Evolutionary conservation across 2,797 vertebrate species (phyloP), one percentile per base, ranked within the genome.

Genomic region (Gymnocypris eckloni): DNA sequence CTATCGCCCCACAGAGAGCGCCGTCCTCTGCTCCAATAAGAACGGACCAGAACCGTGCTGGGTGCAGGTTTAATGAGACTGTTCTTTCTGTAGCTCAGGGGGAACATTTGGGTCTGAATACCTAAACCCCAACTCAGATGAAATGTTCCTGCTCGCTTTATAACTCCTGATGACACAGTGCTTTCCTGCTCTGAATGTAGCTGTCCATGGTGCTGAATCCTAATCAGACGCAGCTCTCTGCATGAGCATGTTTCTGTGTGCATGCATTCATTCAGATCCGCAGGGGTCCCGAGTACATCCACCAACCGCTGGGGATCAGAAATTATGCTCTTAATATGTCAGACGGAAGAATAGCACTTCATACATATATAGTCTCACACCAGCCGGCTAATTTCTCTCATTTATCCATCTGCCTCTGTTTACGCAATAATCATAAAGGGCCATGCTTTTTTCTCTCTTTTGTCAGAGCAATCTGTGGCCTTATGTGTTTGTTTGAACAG

Each of bases 401-500:
- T 75, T 79, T 79, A 45, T 87, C 86, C 87, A 85, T 90, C 91
- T 91, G 86, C 77, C 85, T 77, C 66, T 64, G 81, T 89, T 89
- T 88, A 85, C 84, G 76, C 84, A 77, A 79, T 41, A 79, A 86
- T 66, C 86, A 25, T 84, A 87, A 89, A 85, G 88, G 87, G 86
- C 86, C 79, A 64, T 71, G 78, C 88, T 89, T 87, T 64, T 77
- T 39, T 82, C 84, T 80, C 82, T 81, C 66, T 86, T 89, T 88
- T 90, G 67, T 56, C 45, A 84, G 87, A 75, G 83, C 90, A 91
- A 91, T 92, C 85, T 89, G 54, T 80, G 67, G 88, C 88, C 82
- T 88, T 87, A 86, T 89, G 87, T 90, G 86, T 94, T 94, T 95
- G 92, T 95, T 94, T 95, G 91, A 95, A 93, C 90, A 90, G 87